Percentiles rank a stretch among this genome's conserved stretches.
Conservation (phyloP, 2,797 vertebrate genomes). For the Sebastes vulpes region DNA sequence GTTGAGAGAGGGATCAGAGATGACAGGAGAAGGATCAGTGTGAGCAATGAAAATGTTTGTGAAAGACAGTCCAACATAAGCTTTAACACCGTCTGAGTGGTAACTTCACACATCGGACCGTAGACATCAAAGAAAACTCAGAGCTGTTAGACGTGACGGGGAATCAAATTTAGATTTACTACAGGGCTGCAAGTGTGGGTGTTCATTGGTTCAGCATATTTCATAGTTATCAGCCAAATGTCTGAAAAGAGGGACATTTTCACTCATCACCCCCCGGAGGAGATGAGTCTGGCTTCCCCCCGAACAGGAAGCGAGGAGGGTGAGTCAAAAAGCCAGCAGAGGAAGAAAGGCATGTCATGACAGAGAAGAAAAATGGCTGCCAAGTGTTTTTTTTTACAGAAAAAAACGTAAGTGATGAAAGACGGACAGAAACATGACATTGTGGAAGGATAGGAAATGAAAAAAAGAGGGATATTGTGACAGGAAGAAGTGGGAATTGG, state of each 20-base stretch:
- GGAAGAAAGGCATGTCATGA: conserved; percentile 17
- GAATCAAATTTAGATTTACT: conserved; percentile 68
- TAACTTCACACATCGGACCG: conserved; percentile 38
- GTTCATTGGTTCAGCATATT: conserved; percentile 65
- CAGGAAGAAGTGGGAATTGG: background rate
- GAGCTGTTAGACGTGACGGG: conserved; percentile 38
- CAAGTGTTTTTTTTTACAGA: background rate
- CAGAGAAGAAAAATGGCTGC: conserved; percentile 25
- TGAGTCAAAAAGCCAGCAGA: conserved; percentile 11
- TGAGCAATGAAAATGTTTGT: conserved; percentile 39
- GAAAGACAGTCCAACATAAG: conserved; percentile 41
- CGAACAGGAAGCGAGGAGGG: conserved; percentile 22
- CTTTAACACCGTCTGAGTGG: conserved; percentile 12
- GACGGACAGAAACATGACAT: conserved; percentile 14
- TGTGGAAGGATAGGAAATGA: background rate
- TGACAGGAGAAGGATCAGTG: conserved; percentile 49
- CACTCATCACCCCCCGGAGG: background rate
- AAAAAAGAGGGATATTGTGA: background rate
- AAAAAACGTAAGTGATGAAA: background rate
- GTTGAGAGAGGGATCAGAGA: conserved; percentile 33
- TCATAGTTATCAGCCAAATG: conserved; percentile 57
- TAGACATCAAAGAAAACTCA: conserved; percentile 62
- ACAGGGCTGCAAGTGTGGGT: conserved; percentile 38
- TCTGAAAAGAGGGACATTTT: conserved; percentile 49
- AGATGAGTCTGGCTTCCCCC: conserved; percentile 22